Evolutionary conservation across 2,113 vertebrate species (phyloP), one percentile per base, ranked within the genome.

Genomic region (Oplegnathus fasciatus): DNA sequence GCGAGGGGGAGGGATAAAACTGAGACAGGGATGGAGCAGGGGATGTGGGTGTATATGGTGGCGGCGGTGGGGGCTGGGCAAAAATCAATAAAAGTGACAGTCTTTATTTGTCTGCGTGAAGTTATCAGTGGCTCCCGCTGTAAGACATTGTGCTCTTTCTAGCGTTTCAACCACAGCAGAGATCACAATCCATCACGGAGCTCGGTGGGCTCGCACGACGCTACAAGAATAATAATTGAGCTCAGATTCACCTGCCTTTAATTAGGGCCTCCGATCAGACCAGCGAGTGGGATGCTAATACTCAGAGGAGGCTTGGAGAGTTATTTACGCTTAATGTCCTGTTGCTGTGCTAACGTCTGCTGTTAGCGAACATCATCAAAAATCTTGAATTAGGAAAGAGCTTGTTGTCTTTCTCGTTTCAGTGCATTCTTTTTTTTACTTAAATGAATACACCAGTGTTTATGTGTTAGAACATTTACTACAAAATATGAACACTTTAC

Each of bases 41-140:
- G 76, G 76, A 82, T 73, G 83, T 80, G 88, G 80, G 84, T 91
- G 83, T 83, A 79, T 80, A 80, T 76, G 91, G 84, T 9, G 44
- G 69, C 4, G 22, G 75, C 0, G 46, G 83, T 58, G 83, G 87
- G 84, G 84, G 83, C 60, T 50, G 88, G 84, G 88, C 71, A 86
- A 92, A 91, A 93, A 96, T 95, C 94, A 94, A 96, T 96, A 95
- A 94, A 95, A 94, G 95, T 96, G 94, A 95, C 95, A 95, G 93
- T 93, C 95, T 95, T 95, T 96, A 96, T 96, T 96, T 95, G 95
- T 96, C 94, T 94, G 94, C 95, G 96, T 96, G 95, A 96, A 95
- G 95, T 96, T 96, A 96, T 95, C 94, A 95, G 94, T 85, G 84
- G 90, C 92, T 93, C 82, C 90, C 70, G 94, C 94, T 94, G 94